Percentiles rank a stretch among this genome's conserved stretches.
These are phyloP conservation scores for Ectemnius lituratus DNA, from an alignment of 2,888 invertebrate species.

Conservation along the genomic window DNA sequence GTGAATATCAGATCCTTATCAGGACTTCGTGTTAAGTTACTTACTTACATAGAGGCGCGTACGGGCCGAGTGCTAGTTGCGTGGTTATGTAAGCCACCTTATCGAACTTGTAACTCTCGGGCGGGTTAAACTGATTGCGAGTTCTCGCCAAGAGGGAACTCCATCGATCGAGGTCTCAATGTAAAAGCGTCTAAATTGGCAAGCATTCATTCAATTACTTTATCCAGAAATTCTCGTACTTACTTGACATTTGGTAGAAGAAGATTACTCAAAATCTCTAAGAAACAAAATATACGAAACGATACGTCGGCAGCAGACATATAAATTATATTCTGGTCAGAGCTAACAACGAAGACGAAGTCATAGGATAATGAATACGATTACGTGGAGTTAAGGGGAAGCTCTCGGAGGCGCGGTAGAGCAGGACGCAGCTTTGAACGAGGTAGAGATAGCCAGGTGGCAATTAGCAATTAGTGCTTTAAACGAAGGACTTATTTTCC, in stretches of 20 bases:
- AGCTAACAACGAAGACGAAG: neutral
- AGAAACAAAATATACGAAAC: neutral
- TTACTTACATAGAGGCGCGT: slow-evolving; percentile 15
- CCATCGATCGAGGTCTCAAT: neutral
- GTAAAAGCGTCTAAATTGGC: too few relatives aligned
- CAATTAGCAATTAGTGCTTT: too few relatives aligned
- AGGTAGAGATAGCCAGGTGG: too few relatives aligned
- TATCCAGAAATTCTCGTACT: too few relatives aligned
- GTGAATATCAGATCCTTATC: slow-evolving; percentile 21
- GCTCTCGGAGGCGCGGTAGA: too few relatives aligned
- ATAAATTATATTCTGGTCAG: neutral
- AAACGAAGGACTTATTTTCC: slow-evolving; percentile 12
- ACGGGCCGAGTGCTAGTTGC: slow-evolving; percentile 24
- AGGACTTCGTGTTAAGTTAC: slow-evolving; percentile 18
- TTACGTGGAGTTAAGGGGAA: too few relatives aligned
- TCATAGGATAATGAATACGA: neutral
- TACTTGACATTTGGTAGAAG: too few relatives aligned
- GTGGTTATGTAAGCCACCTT: slow-evolving; percentile 28
- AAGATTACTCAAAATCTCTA: too few relatives aligned
- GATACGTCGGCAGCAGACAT: neutral
- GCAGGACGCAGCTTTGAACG: too few relatives aligned
- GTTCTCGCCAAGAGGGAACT: neutral
- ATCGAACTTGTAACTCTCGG: slow-evolving; percentile 1
- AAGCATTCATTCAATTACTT: too few relatives aligned
- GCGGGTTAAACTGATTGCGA: neutral